Base-by-base conservation (phyloP, 30 jellyfish, hydroid and myxozoan genomes). In the Aurelia coerulea region DNA sequence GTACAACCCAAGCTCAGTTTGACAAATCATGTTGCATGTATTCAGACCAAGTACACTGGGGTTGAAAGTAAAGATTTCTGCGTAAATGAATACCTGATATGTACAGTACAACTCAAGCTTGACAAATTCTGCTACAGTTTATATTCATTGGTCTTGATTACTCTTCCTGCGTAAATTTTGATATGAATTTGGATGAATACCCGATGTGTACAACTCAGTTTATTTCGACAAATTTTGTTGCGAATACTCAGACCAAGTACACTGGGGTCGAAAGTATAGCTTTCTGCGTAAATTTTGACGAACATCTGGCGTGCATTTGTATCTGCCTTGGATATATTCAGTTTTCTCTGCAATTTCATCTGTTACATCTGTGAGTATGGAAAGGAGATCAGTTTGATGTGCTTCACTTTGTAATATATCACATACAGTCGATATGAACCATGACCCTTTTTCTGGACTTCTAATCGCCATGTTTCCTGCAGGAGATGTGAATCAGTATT, bases 371-470 rank as follows among this genome's bases (percentile, higher is more conserved):
- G 63, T 23, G 29, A 73, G 52, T 41, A 86, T 77, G 5, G 66
- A 56, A 8, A 10, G 85, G 58, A 86, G 53, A 66, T 76, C 79
- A 33, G 46, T 10, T 3, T 10, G n/a, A 15, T 34, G 56, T 16
- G 95, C 90, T 1, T 67, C 7, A 15, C 68, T 32, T 37, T 76
- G 74, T 10, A 86, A 18, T 10, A 79, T 41, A 10, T 51, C 37
- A 70, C 95, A 86, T 9, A 86, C 52, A 14, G 95, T 65, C 16
- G 68, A 34, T 65, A 86, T 86, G 69, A 73, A 76, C 89, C 89
- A 75, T 10, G 90, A 75, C 2, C 95, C 95, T 18, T 62, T 52
- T 0, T 46, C 79, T 4, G 53, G 29, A 37, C 68, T 29, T 8
- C 64, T 52, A 58, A 74, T 63, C 11, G 87, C 81, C 32, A 53